Conservation (phyloP, 2,113 vertebrate species). For the Hemichromis elongatus region DNA sequence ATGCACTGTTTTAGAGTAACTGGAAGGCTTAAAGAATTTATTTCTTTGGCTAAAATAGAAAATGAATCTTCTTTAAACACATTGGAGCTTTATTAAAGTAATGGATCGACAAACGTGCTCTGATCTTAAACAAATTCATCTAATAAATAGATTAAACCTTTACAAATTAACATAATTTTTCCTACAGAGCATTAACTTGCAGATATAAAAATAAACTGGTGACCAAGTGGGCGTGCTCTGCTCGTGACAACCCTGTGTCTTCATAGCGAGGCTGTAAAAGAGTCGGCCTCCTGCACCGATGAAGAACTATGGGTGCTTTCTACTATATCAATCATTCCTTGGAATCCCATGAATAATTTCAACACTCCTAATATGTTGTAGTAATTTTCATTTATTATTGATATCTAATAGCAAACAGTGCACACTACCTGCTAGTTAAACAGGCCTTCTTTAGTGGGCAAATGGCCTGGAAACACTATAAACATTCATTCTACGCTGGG, state of each 20-base stretch:
- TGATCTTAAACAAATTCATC: background rate
- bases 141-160: background rate
- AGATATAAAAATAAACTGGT: background rate
- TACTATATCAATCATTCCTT: conserved; percentile 10
- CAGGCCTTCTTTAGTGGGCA: conserved; percentile 6
- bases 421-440: conserved; percentile 7
- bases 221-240: background rate
- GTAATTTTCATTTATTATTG: conserved; percentile 44
- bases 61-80: background rate
- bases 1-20: background rate
- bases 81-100: background rate
- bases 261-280: background rate
- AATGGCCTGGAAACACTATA: conserved; percentile 23
- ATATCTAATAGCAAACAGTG: conserved; percentile 37
- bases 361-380: background rate
- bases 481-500: conserved; percentile 31
- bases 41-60: background rate
- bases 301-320: background rate
- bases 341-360: conserved; percentile 16
- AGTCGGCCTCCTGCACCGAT: background rate
- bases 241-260: background rate
- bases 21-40: background rate
- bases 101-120: background rate
- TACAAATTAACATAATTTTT: background rate
- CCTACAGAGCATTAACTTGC: background rate